phyloP scores from a whole-genome alignment of 1,140 invertebrate genomes.

The Probaryconus sp. region DNA sequence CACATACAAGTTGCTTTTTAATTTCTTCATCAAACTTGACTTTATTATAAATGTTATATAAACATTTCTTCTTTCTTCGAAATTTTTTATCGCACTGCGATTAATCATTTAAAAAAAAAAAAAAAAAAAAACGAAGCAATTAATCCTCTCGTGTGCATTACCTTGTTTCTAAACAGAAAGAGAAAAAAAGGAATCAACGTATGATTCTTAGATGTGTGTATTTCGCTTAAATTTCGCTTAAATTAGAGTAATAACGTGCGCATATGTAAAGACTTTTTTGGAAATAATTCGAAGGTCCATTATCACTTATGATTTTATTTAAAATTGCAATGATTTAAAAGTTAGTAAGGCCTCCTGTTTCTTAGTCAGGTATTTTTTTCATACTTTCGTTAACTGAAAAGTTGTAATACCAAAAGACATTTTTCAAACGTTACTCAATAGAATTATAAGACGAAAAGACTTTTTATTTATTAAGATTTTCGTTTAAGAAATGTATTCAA shows the following conservation, averaged over 20 bases:
- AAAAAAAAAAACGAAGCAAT: neutral
- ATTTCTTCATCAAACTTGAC: constrained; percentile 29
- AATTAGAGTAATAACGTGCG: constrained; percentile 25
- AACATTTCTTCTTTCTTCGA: too few relatives aligned
- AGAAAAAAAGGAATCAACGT: constrained; percentile 36
- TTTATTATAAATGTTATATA: too few relatives aligned
- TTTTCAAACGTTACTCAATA: neutral
- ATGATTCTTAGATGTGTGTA: constrained; percentile 63
- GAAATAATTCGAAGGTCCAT: too few relatives aligned
- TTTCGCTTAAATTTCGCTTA: constrained; percentile 51
- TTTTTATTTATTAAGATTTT: constrained; percentile 10
- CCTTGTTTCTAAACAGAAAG: too few relatives aligned
- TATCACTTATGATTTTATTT: too few relatives aligned
- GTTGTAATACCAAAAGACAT: constrained; percentile 45
- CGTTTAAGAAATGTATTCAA: neutral
- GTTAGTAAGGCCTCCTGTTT: too few relatives aligned
- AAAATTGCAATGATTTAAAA: too few relatives aligned
- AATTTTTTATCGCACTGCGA: constrained; percentile 14
- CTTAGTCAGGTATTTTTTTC: constrained; percentile 19
- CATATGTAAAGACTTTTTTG: constrained; percentile 41
- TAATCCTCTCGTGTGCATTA: too few relatives aligned
- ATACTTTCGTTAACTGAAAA: constrained; percentile 22
- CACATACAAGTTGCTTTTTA: too few relatives aligned
- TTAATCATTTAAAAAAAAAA: constrained; percentile 5
- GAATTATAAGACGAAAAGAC: constrained; percentile 1